These are phyloP conservation scores for Anabas testudineus DNA, from an alignment of 2,797 vertebrate species.

Conservation along the genomic window DNA sequence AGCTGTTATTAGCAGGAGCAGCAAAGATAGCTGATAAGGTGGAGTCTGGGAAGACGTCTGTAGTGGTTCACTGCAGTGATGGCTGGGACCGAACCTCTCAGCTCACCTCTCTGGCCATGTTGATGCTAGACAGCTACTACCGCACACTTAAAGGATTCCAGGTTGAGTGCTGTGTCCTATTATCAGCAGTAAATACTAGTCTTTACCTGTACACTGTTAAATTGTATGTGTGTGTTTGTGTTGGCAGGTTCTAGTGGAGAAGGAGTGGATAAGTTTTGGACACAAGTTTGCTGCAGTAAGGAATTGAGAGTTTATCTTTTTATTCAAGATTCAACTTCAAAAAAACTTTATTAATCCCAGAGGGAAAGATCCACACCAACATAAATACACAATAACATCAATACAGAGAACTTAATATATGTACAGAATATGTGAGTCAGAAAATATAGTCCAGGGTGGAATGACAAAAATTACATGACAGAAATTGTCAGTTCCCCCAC, in stretches of 20 bases:
- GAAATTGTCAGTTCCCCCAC: too few species aligned
- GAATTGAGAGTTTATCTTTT: neutral
- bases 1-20: constrained; percentile 92
- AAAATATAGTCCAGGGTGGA: too few species aligned
- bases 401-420: too few species aligned
- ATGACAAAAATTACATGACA: too few species aligned
- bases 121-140: constrained; percentile 95
- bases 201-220: neutral
- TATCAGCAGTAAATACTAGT: accelerated
- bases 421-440: too few species aligned
- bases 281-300: constrained; percentile 94
- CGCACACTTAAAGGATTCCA: constrained; percentile 92
- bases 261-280: constrained; percentile 97
- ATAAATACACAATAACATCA: too few species aligned
- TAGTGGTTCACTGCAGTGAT: constrained; percentile 95
- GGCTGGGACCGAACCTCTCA: constrained; percentile 96
- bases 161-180: constrained; percentile 46
- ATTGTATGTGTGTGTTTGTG: neutral
- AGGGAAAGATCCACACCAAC: too few species aligned
- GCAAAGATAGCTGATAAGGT: constrained; percentile 93
- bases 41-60: constrained; percentile 93
- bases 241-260: constrained; percentile 89
- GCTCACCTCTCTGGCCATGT: constrained; percentile 94
- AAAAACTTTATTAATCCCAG: too few species aligned
- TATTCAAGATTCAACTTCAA: too few species aligned